These are phyloP conservation scores for Volucella bombylans DNA, from an alignment of 2,888 invertebrate species.

Conservation along the genomic window DNA sequence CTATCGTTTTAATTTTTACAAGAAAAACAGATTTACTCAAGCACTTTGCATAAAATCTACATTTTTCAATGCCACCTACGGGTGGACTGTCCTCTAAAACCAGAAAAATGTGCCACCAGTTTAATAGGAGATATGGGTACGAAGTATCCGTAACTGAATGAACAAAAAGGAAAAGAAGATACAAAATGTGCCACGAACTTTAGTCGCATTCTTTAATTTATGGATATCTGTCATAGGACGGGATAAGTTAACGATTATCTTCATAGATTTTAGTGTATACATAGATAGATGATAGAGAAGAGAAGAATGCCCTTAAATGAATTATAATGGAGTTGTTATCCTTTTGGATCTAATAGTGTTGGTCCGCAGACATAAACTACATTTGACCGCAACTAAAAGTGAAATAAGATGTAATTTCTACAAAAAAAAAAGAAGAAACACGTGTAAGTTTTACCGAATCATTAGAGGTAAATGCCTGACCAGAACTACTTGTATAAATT, in stretches of 20 bases:
- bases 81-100: slow-evolving; percentile 55
- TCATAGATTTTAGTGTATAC: neutral
- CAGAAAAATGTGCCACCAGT: slow-evolving; percentile 53
- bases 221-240: slow-evolving; percentile 49
- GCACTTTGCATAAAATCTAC: slow-evolving; percentile 81
- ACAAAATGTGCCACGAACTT: slow-evolving; percentile 32
- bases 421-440: too few relatives aligned
- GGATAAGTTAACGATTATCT: slow-evolving; percentile 35
- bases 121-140: slow-evolving; percentile 42
- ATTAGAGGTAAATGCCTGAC: too few relatives aligned
- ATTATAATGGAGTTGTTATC: too few relatives aligned
- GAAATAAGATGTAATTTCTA: too few relatives aligned
- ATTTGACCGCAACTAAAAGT: too few relatives aligned
- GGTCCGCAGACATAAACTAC: too few relatives aligned
- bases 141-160: slow-evolving; percentile 13
- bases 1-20: slow-evolving; percentile 71
- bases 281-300: too few relatives aligned
- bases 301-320: too few relatives aligned
- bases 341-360: too few relatives aligned
- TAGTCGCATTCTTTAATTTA: slow-evolving; percentile 59
- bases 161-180: slow-evolving; percentile 27
- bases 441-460: too few relatives aligned
- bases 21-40: slow-evolving; percentile 63
- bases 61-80: slow-evolving; percentile 81
- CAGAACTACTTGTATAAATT: too few relatives aligned